Conservation (phyloP, 2,113 vertebrate species). For the Periophthalmus modestus region DNA sequence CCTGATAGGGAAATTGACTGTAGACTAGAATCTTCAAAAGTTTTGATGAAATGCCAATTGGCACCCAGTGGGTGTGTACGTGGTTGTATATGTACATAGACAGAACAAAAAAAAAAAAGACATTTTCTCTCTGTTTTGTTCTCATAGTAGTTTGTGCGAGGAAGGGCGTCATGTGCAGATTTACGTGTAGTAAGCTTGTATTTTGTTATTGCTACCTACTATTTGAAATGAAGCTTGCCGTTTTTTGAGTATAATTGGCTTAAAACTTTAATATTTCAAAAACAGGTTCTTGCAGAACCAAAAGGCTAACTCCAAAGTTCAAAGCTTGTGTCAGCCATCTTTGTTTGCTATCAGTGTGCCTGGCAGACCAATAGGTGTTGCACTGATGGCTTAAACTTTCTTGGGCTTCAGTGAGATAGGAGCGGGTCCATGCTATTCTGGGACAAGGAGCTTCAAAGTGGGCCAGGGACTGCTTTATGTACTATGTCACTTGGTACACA, state of each 20-base stretch:
- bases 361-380: slow-evolving; percentile 69
- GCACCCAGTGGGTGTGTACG: not conserved
- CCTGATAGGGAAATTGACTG: slow-evolving; percentile 59
- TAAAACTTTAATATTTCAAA: not conserved
- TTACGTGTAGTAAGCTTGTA: not conserved
- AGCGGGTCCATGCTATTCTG: slow-evolving; percentile 72
- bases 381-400: slow-evolving; percentile 71
- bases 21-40: slow-evolving; percentile 39
- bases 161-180: not conserved
- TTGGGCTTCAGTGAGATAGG: slow-evolving; percentile 71
- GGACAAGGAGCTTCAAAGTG: slow-evolving; percentile 70
- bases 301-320: not conserved
- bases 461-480: slow-evolving; percentile 75
- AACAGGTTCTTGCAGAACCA: not conserved
- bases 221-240: not conserved
- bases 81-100: not conserved
- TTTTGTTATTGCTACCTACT: not conserved
- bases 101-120: not conserved
- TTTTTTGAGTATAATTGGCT: not conserved
- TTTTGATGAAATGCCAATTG: slow-evolving; percentile 18
- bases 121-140: not conserved
- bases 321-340: slow-evolving; percentile 54
- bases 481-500: slow-evolving; percentile 69
- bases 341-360: slow-evolving; percentile 67
- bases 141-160: not conserved